These are phyloP conservation scores for Andinoacara biseriatus DNA, from an alignment of 2,113 vertebrate genomes.

Conservation along the genomic window DNA sequence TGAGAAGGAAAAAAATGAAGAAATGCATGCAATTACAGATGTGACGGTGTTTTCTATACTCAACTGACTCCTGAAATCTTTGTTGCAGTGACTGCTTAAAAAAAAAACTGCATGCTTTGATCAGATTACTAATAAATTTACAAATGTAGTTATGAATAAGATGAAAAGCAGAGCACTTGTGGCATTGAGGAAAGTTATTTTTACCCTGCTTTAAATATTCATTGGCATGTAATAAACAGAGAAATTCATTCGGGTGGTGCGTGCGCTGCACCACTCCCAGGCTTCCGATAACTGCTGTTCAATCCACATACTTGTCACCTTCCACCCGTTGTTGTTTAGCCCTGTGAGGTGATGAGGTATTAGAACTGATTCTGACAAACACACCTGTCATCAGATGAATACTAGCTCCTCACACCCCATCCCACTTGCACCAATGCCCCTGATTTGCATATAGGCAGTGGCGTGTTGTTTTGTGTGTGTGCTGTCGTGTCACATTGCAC, in stretches of 20 bases:
- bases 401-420: neutral
- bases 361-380: neutral
- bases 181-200: neutral
- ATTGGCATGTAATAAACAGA: neutral
- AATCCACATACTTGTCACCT: constrained; percentile 1
- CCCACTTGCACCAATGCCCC: neutral
- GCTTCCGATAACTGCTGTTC: neutral
- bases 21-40: neutral
- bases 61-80: neutral
- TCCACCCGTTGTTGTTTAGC: neutral
- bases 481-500: neutral
- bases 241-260: constrained; percentile 7
- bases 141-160: neutral
- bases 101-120: neutral
- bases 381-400: neutral
- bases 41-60: neutral
- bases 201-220: neutral
- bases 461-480: neutral
- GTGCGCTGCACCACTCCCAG: neutral
- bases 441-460: constrained; percentile 46
- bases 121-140: neutral
- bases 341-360: neutral
- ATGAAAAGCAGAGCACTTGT: neutral
- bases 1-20: neutral
- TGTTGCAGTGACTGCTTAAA: neutral